A percentile compares a stretch with the other conserved stretches of the same genome.
phyloP scores from a whole-genome alignment of 2,797 vertebrate species.

The Scolopax rusticola region DNA sequence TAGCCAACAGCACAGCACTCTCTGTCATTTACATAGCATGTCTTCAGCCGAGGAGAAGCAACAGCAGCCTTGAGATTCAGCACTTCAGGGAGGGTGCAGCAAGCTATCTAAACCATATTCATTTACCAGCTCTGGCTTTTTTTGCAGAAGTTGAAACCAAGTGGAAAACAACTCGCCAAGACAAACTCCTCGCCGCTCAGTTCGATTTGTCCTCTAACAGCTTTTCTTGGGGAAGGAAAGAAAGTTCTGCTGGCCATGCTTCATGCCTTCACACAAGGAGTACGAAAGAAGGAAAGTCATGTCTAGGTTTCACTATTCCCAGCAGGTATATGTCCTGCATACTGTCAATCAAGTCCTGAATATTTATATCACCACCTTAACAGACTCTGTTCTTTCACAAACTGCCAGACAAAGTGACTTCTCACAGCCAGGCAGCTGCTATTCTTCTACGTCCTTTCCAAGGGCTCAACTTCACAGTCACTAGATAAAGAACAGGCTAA shows the following conservation, averaged over 20 bases:
- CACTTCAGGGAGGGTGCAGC: neutral
- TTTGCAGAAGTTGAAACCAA: slow-evolving; percentile 26
- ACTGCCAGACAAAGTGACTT: slow-evolving; percentile 36
- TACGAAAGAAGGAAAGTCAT: neutral
- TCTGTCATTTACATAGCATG: neutral
- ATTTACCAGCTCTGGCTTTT: slow-evolving; percentile 43
- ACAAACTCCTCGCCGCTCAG: rapidly evolving
- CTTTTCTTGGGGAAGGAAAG: neutral
- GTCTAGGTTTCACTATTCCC: slow-evolving; percentile 1
- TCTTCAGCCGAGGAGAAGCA: neutral
- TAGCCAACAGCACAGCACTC: neutral
- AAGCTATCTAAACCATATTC: neutral
- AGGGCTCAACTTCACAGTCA: neutral
- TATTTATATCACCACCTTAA: slow-evolving; percentile 57
- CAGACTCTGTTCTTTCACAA: slow-evolving; percentile 43
- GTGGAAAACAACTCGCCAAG: neutral
- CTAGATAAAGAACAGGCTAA: neutral
- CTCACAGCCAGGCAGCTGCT: slow-evolving; percentile 55
- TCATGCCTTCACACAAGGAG: neutral
- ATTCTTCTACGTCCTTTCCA: slow-evolving; percentile 21
- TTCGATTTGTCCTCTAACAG: neutral
- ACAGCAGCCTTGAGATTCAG: neutral
- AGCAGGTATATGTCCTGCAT: slow-evolving; percentile 19
- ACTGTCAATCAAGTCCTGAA: slow-evolving; percentile 37
- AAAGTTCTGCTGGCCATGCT: neutral